Evolutionary conservation across 1,140 invertebrate species (phyloP).

Genomic region (Pseudomyrmex dendroicus): DNA sequence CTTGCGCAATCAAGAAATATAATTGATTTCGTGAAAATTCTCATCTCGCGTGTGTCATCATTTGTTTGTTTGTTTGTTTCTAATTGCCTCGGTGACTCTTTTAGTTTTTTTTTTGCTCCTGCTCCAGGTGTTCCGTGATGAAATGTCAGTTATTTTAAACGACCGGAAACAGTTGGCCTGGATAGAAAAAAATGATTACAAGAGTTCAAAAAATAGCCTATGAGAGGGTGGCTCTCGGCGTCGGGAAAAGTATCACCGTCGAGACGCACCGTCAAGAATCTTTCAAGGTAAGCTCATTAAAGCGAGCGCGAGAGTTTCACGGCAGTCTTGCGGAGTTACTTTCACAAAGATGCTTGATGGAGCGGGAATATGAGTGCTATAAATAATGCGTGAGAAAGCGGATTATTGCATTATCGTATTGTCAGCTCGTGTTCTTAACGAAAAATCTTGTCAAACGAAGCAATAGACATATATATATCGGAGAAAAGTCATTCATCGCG

Average conservation of each 20-base stretch:
- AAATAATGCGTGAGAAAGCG: slow-evolving; percentile 69
- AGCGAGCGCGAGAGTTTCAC: slow-evolving; percentile 19
- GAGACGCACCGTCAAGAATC: slow-evolving; percentile 66
- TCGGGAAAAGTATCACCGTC: slow-evolving; percentile 66
- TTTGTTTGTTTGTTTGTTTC: no score
- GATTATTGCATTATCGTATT: slow-evolving; percentile 68
- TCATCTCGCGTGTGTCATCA: no score
- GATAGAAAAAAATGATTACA: slow-evolving; percentile 24
- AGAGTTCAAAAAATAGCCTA: slow-evolving; percentile 58
- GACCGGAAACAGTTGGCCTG: neutral
- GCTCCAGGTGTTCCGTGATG: slow-evolving; percentile 41
- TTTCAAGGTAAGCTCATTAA: slow-evolving; percentile 52
- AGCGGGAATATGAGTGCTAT: slow-evolving; percentile 70
- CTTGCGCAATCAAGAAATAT: no score
- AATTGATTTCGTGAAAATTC: no score
- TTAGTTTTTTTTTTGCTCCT: slow-evolving; percentile 17
- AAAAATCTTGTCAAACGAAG: slow-evolving; percentile 43
- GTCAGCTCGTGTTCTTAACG: slow-evolving; percentile 61
- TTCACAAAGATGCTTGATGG: slow-evolving; percentile 28
- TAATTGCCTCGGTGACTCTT: neutral
- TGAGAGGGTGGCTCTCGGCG: slow-evolving; percentile 66
- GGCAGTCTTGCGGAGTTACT: slow-evolving; percentile 45
- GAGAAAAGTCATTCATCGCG: neutral
- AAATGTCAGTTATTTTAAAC: slow-evolving; percentile 5
- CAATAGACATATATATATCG: neutral